phyloP scores from a whole-genome alignment of 2,797 vertebrate species.

The Sandelia bainsii region DNA sequence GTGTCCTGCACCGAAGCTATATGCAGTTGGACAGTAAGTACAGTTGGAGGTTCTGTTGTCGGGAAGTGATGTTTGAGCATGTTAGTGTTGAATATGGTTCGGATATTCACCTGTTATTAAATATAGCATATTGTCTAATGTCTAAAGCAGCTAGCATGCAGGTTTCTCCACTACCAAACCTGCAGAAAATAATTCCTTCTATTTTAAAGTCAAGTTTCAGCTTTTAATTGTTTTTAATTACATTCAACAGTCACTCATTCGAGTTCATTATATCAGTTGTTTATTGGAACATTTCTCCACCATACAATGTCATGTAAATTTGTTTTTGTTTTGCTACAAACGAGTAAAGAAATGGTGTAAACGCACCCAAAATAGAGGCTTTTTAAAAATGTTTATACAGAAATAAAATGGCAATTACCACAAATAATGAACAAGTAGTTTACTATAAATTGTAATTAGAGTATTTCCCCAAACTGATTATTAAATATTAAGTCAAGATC shows the following conservation, averaged over 20 bases:
- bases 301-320: background rate
- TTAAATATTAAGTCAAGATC: background rate
- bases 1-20: conserved; percentile 90
- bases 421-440: background rate
- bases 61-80: background rate
- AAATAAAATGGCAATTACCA: background rate
- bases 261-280: background rate
- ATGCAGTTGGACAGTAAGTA: conserved; percentile 93
- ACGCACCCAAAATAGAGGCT: background rate
- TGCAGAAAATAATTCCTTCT: background rate
- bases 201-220: background rate
- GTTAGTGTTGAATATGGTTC: background rate
- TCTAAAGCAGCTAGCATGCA: background rate
- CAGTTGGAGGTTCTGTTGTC: background rate
- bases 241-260: background rate
- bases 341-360: background rate
- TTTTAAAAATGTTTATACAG: background rate
- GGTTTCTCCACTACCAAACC: background rate
- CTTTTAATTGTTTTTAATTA: background rate
- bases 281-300: background rate
- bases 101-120: background rate
- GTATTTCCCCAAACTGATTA: background rate
- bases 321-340: background rate
- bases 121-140: background rate
- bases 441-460: background rate